Conservation (phyloP, 2,888 invertebrate species). For the Drosophila affinis region DNA sequence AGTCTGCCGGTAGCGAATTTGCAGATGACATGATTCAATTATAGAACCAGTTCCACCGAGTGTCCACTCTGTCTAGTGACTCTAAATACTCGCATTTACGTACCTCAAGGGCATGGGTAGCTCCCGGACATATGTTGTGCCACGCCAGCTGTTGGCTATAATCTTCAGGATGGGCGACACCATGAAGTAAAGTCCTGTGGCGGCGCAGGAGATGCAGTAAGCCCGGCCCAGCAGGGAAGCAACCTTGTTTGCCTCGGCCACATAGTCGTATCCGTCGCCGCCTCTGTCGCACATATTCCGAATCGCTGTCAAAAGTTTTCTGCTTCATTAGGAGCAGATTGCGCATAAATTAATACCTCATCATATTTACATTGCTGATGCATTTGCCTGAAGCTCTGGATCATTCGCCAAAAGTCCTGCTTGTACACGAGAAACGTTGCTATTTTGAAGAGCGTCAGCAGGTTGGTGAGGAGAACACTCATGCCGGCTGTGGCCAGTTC, state of each 20-base stretch:
- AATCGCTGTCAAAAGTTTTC: conserved; percentile 41
- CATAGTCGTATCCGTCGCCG: conserved; percentile 25
- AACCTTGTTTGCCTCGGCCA: conserved; percentile 63
- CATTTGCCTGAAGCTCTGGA: conserved; percentile 73
- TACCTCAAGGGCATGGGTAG: conserved; percentile 82
- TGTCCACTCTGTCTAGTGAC: not conserved
- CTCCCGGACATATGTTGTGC: conserved; percentile 54
- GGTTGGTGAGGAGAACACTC: conserved; percentile 78
- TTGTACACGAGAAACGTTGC: conserved; percentile 77
- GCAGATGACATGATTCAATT: not conserved
- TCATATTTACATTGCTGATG: conserved; percentile 65
- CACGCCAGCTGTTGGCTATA: conserved; percentile 48
- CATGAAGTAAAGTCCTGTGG: conserved; percentile 80
- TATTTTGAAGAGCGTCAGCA: conserved; percentile 79
- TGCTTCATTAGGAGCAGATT: not conserved
- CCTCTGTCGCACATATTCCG: conserved; percentile 23
- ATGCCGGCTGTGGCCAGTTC: conserved; percentile 78
- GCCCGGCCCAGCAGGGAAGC: conserved; percentile 64
- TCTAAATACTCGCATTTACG: conserved; percentile 1
- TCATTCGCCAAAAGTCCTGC: conserved; percentile 68
- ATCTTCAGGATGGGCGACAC: conserved; percentile 72
- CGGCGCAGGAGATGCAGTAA: conserved; percentile 71
- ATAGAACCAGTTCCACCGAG: not conserved
- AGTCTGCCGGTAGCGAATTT: conserved; percentile 59
- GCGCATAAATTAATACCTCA: conserved; percentile 13